These are phyloP conservation scores for Helarctos malayanus DNA, from an alignment of 2,797 vertebrate species.

Conservation along the genomic window DNA sequence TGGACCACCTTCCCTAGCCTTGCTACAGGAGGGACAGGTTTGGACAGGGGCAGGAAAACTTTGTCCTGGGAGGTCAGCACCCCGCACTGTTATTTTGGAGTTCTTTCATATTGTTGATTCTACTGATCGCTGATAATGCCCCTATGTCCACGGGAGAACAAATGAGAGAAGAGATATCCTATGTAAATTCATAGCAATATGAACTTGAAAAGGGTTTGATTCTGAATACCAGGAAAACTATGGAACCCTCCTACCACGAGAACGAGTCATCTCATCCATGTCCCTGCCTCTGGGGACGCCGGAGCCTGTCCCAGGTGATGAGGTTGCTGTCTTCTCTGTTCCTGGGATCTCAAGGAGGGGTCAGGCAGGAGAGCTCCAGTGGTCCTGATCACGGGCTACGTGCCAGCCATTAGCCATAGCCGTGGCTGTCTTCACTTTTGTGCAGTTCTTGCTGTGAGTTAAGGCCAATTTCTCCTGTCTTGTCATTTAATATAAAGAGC, in stretches of 20 bases:
- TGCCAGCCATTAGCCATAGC: background rate
- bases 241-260: background rate
- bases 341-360: background rate
- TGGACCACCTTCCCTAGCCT: background rate
- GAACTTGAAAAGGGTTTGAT: constrained; percentile 55
- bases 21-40: background rate
- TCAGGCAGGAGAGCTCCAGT: background rate
- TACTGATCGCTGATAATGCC: constrained; percentile 48
- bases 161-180: constrained; percentile 25
- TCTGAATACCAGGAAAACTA: constrained; percentile 37
- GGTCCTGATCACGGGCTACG: background rate
- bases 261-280: background rate
- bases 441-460: background rate
- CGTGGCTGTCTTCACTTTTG: background rate
- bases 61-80: background rate
- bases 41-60: background rate
- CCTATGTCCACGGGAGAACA: background rate
- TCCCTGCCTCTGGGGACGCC: background rate
- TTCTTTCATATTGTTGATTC: constrained; percentile 57
- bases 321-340: background rate
- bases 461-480: background rate
- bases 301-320: background rate
- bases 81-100: constrained; percentile 14
- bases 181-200: background rate
- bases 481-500: background rate